Base-by-base conservation (phyloP, 2,888 invertebrate species). In the Drosophila stalkeri region DNA sequence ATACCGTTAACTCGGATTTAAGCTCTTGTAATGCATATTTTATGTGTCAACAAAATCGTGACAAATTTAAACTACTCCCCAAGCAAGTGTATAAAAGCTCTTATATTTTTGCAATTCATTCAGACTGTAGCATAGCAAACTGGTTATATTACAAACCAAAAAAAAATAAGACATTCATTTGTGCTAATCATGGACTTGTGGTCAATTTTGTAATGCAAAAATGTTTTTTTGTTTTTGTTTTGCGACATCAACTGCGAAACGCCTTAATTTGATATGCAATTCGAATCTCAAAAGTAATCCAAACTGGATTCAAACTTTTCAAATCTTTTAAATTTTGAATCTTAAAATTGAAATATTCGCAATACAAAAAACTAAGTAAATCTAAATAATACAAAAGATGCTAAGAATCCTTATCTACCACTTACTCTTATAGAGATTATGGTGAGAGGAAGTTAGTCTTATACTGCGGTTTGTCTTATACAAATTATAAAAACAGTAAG, bases 101-200 rank as follows among this genome's bases (percentile, higher is more conserved):
- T 66, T 66, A 41, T 49, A n/a, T 66, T 57, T 73, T 6, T 62
- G 60, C 73, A 69, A 76, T 60, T 71, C 72, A 76, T 69, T 64
- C 39, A 39, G 72, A n/a, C 27, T 64, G 23, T 33, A 43, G 59
- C 64, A 54, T 46, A 62, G 39, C n/a, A 76, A 77, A 77, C 76
- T 61, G 70, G 76, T 77, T 77, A 52, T 65, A 51, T 47, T 64
- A 41, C 64, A 75, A 47, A 23, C 46, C 37, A 54, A 54, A 54
- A 20, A 54, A 52, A 64, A 74, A 31, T 33, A 18, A 55, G 39
- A 49, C 18, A 49, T 68, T 60, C 68, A 73, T 76, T 76, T 69
- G 73, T 55, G 77, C 77, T 76, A 69, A 76, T 76, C 76, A 76
- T 64, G 72, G 72, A 76, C 61, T 61, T 72, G 76, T 76, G 63